phyloP scores from a whole-genome alignment of 2,888 invertebrate genomes.

The Octonoba sinensis region DNA sequence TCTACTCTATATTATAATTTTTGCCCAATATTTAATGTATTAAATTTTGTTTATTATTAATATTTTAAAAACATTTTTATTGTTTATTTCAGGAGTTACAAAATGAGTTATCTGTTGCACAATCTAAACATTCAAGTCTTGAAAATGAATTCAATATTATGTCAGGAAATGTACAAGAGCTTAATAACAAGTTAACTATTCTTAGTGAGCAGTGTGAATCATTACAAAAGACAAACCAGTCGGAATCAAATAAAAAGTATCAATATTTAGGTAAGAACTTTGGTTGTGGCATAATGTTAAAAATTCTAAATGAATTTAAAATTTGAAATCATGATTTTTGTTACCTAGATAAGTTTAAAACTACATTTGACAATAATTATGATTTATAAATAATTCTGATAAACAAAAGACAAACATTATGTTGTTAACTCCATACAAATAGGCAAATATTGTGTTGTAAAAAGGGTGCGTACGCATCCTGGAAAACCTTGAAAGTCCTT shows the following conservation, averaged over 20 bases:
- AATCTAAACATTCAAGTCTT: constrained; percentile 23
- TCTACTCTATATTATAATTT: too few relatives aligned
- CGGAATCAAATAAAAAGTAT: constrained; percentile 35
- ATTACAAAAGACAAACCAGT: constrained; percentile 29
- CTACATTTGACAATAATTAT: too few relatives aligned
- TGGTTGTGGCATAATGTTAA: neutral
- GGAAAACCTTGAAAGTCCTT: too few relatives aligned
- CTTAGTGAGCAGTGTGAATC: neutral
- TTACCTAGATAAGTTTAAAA: too few relatives aligned
- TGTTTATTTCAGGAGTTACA: constrained; percentile 24
- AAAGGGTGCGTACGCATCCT: too few relatives aligned
- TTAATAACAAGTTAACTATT: constrained; percentile 22
- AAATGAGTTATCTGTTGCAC: constrained; percentile 11
- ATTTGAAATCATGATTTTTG: too few relatives aligned
- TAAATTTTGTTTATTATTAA: neutral
- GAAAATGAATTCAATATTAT: constrained; percentile 31
- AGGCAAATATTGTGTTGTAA: too few relatives aligned
- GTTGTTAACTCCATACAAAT: too few relatives aligned
- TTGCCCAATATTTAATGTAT: too few relatives aligned
- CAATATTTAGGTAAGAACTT: constrained; percentile 33
- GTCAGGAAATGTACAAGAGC: constrained; percentile 26
- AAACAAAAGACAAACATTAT: too few relatives aligned
- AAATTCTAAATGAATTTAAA: neutral
- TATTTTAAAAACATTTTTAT: neutral
- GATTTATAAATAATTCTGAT: too few relatives aligned